Evolutionary conservation across 2,888 invertebrate species (phyloP).

Genomic region (Eubasilissa splendida): DNA sequence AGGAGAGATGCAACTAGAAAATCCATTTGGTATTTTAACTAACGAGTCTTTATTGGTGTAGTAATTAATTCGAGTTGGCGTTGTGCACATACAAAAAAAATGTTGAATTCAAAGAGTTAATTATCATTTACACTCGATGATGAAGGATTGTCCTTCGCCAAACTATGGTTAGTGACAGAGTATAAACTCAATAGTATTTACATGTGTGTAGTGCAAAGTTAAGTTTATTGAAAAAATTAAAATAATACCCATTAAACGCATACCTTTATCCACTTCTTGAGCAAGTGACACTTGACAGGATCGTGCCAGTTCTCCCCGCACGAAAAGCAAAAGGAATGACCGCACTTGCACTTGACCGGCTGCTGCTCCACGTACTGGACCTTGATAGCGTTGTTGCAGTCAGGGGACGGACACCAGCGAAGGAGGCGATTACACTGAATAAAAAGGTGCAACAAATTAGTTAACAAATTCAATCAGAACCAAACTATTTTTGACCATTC

Average conservation of each 20-base stretch:
- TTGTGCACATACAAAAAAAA: too few species aligned
- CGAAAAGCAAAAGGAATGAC: constrained; percentile 94
- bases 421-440: constrained; percentile 93
- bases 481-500: too few species aligned
- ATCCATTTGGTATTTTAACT: too few species aligned
- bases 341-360: constrained; percentile 94
- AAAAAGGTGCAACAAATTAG: neutral
- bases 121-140: neutral
- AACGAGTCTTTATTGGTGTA: too few species aligned
- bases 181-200: neutral
- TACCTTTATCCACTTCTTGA: constrained; percentile 95
- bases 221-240: too few species aligned
- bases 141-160: neutral
- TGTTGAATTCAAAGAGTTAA: too few species aligned
- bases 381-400: constrained; percentile 96
- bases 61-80: too few species aligned
- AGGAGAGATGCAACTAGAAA: too few species aligned
- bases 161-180: neutral
- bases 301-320: constrained; percentile 99
- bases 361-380: constrained; percentile 92
- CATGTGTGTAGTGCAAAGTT: too few species aligned
- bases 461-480: too few species aligned
- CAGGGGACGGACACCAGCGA: constrained; percentile 98
- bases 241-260: too few species aligned
- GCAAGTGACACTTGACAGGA: constrained; percentile 94